Conservation (phyloP, 2,113 vertebrate genomes). For the Bubo scandiacus region DNA sequence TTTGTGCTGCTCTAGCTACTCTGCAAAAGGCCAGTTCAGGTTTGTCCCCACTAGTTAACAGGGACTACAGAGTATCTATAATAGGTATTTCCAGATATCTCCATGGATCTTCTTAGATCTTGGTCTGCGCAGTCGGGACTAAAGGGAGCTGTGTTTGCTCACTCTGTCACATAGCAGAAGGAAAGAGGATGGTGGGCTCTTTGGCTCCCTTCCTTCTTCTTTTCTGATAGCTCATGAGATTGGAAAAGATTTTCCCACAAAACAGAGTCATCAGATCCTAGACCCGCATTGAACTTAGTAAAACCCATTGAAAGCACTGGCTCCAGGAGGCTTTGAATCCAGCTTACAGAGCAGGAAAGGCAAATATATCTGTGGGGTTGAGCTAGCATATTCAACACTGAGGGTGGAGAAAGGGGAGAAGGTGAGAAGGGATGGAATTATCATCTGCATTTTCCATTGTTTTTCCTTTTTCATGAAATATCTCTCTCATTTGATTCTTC, state of each 20-base stretch:
- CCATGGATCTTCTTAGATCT: not conserved
- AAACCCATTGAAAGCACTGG: not conserved
- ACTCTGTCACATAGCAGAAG: not conserved
- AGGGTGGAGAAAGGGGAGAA: not conserved
- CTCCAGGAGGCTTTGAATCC: not conserved
- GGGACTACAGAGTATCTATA: not conserved
- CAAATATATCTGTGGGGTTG: not conserved
- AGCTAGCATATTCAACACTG: not conserved
- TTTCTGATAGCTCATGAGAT: not conserved
- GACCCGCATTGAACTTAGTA: not conserved
- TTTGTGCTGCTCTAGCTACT: not conserved
- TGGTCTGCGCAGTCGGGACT: not conserved
- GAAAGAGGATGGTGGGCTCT: not conserved
- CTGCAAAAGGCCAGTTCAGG: not conserved
- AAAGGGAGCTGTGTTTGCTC: not conserved
- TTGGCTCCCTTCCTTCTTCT: not conserved
- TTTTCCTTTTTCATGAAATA: not conserved
- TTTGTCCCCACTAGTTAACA: not conserved
- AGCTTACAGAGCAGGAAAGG: not conserved
- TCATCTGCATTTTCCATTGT: not conserved
- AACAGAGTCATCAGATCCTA: not conserved
- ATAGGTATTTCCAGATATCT: not conserved
- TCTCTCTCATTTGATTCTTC: not conserved
- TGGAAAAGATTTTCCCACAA: not conserved
- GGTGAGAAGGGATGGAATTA: not conserved